Conservation (phyloP, 2,113 vertebrate genomes). For the Lucifuga dentata region DNA sequence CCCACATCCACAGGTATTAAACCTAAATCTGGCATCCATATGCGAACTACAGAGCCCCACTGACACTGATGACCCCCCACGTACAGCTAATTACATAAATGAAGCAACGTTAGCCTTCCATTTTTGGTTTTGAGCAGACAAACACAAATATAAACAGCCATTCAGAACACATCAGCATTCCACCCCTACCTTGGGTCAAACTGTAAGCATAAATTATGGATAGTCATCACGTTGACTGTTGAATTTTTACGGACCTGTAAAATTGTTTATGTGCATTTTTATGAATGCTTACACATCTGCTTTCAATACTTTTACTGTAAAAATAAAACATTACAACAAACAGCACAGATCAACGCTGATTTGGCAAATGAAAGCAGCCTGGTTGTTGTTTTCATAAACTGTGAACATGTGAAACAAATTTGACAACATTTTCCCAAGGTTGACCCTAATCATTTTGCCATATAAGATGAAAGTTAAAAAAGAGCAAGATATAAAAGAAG, state of each 20-base stretch:
- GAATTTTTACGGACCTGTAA: constrained; percentile 21
- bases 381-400: neutral
- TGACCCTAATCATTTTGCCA: no score
- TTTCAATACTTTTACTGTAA: constrained; percentile 24
- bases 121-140: constrained; percentile 44
- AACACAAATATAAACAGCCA: constrained; percentile 64
- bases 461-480: no score
- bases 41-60: constrained; percentile 33
- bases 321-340: neutral
- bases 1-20: constrained; percentile 49
- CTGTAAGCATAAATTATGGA: constrained; percentile 5
- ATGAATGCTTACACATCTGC: constrained; percentile 19
- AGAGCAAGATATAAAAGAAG: no score
- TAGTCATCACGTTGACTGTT: constrained; percentile 14
- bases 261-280: constrained; percentile 40
- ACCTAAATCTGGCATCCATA: constrained; percentile 66
- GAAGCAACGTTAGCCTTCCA: constrained; percentile 35
- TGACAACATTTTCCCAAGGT: no score
- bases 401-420: neutral
- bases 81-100: constrained; percentile 36
- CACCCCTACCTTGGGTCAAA: constrained; percentile 15
- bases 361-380: no score
- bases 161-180: constrained; percentile 50
- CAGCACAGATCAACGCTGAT: neutral
- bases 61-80: constrained; percentile 51